Base-by-base conservation (phyloP, 2,797 vertebrate genomes). In the Pitangus sulphuratus region DNA sequence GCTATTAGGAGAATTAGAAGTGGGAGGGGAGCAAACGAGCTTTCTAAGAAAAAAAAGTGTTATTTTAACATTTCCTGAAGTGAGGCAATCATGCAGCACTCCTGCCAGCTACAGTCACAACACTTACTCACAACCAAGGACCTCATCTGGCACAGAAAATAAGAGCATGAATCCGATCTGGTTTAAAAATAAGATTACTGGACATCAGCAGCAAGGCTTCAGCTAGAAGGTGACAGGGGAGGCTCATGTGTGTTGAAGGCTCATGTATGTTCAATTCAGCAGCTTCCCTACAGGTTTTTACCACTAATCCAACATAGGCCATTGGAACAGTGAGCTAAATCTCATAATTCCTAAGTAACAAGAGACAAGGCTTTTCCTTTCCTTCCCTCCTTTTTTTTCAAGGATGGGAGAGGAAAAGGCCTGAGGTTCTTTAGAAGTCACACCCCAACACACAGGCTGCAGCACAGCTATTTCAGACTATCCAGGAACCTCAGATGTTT, bases 21-120 rank as follows among this genome's bases (percentile, higher is more conserved):
- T 69, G 74, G 87, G 89, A 95, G 92, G 88, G 91, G 94, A 92
- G 75, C 7, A 6, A 96, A 96, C 20, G 42, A 69, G 95, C 97
- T 97, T 97, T 97, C 97, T 95, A 97, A 97, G 97, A 97, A 97
- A 97, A 96, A 96, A 97, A 96, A 93, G 92, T 95, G 93, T 96
- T 97, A 97, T 97, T 97, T 96, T 97, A 96, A 97, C 95, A 85
- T 96, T 97, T 97, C 97, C 97, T 97, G 97, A 95, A 96, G 92
- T 97, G 97, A 97, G 89, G 97, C 97, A 97, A 97, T 95, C 96
- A 66, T 8, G 15, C 86, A 84, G 92, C 12, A 14, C 90, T 89
- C 54, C 80, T 94, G 96, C 97, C 97, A 97, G 96, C 94, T 92
- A 68, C 88, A 96, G 93, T 93, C 96, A 93, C 94, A 96, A 91